These are phyloP conservation scores for Platysternon megacephalum DNA, from an alignment of 2,113 vertebrate genomes.

Conservation along the genomic window DNA sequence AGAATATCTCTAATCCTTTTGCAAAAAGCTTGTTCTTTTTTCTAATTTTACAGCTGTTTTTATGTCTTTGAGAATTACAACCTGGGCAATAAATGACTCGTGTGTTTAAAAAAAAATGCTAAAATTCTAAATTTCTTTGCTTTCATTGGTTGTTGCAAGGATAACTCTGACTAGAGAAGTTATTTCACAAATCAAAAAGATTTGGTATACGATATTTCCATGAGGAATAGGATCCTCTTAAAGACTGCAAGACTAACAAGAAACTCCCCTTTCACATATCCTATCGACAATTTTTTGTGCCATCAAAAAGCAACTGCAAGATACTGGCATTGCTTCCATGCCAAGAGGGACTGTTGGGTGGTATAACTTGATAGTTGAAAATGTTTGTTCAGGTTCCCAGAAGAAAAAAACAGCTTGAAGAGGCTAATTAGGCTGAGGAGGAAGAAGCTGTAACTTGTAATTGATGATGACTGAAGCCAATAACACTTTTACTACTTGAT, in stretches of 20 bases:
- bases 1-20: neutral
- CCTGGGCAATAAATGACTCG: neutral
- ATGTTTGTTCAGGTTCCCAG: neutral
- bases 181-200: neutral
- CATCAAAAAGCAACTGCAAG: neutral
- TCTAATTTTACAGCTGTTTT: neutral
- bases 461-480: neutral
- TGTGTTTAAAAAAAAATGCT: neutral
- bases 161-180: neutral
- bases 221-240: neutral
- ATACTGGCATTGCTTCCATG: neutral
- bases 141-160: neutral
- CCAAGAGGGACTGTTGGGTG: neutral
- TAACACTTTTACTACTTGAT: neutral
- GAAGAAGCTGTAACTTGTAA: neutral
- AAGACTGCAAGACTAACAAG: neutral
- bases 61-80: neutral
- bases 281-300: neutral
- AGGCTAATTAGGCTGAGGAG: neutral
- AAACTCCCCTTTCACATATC: neutral
- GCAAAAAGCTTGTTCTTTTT: neutral
- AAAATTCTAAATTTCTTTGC: neutral
- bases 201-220: neutral
- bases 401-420: neutral
- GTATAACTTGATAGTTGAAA: neutral